Percentiles rank a stretch among this genome's conserved stretches.
phyloP scores from a whole-genome alignment of 2,797 vertebrate species.

The Sylvia borin region DNA sequence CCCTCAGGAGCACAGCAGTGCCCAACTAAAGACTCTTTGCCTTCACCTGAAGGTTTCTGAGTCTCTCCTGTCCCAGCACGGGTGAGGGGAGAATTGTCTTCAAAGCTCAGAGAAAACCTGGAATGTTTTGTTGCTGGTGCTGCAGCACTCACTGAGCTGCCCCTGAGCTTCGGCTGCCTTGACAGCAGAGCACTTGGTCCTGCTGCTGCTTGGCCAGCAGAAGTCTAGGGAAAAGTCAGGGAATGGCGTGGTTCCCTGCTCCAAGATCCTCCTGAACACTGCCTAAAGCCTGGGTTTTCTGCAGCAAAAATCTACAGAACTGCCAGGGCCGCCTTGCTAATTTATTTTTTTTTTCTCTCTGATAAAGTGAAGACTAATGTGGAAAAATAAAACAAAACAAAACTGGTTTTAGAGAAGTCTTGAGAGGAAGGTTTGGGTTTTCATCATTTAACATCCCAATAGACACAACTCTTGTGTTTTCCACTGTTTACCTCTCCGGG shows the following conservation, averaged over 20 bases:
- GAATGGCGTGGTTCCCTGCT: background rate
- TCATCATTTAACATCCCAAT: background rate
- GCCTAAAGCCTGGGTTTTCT: background rate
- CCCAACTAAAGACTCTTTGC: background rate
- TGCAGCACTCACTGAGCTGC: background rate
- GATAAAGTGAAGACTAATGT: background rate
- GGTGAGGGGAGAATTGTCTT: background rate
- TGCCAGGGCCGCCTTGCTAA: rapidly evolving
- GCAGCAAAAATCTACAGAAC: background rate
- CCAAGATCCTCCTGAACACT: background rate
- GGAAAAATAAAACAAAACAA: rapidly evolving
- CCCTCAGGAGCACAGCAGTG: no score
- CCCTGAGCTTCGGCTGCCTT: background rate
- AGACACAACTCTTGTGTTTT: background rate
- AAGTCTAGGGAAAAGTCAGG: background rate
- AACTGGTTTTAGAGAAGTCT: background rate
- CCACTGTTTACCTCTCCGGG: background rate
- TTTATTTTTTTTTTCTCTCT: background rate
- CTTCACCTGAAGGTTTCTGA: background rate
- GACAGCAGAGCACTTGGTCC: background rate
- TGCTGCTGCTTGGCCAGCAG: background rate
- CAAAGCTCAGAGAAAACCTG: background rate
- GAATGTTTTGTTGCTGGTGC: background rate
- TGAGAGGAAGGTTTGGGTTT: background rate
- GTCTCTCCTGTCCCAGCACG: background rate